phyloP scores from a whole-genome alignment of 2,113 vertebrate species.

The Tympanuchus pallidicinctus region DNA sequence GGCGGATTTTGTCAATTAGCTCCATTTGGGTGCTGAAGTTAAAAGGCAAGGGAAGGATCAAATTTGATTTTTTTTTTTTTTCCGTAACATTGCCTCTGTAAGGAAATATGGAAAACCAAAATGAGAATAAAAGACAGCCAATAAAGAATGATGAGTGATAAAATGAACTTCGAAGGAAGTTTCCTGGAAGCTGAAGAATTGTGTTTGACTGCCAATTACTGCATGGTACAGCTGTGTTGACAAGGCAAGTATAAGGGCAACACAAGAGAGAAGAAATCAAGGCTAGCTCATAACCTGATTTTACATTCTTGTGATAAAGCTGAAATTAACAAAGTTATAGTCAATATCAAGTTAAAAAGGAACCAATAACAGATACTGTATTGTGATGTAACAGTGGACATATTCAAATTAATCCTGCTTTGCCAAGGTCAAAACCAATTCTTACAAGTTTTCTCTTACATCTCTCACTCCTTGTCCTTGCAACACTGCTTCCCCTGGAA shows the following conservation, averaged over 20 bases:
- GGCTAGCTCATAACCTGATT: not conserved
- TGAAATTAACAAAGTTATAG: not conserved
- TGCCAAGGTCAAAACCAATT: not conserved
- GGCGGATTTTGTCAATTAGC: not conserved
- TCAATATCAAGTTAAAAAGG: not conserved
- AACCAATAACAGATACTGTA: not conserved
- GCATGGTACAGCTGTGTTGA: not conserved
- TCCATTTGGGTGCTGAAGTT: not conserved
- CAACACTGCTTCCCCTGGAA: not conserved
- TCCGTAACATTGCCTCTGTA: not conserved
- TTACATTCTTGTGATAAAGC: not conserved
- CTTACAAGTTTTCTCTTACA: not conserved
- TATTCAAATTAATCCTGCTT: not conserved
- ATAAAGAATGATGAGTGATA: not conserved
- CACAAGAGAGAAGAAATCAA: not conserved
- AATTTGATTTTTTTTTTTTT: not conserved
- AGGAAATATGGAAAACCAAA: not conserved
- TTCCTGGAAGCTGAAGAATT: not conserved
- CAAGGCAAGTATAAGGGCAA: not conserved
- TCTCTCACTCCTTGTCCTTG: not conserved
- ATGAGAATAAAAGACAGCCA: not conserved
- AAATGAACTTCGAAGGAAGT: not conserved
- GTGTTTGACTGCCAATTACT: not conserved
- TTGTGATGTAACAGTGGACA: not conserved
- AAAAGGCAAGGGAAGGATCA: not conserved